These are phyloP conservation scores for Lamellibrachia satsuma DNA, from an alignment of 2,888 invertebrate genomes.

Conservation along the genomic window DNA sequence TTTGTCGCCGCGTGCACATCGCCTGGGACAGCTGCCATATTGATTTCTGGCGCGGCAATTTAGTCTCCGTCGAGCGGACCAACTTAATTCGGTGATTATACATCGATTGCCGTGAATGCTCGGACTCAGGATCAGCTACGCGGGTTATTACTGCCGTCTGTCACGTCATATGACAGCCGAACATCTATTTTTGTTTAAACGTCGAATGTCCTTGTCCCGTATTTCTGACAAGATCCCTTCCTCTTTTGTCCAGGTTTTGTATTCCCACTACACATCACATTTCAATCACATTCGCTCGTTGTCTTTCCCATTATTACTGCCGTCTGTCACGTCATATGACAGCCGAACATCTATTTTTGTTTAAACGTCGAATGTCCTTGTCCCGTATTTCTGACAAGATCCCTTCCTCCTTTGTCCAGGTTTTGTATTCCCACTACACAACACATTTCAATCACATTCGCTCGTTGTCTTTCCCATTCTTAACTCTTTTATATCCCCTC, in stretches of 20 bases:
- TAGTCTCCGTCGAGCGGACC: slow-evolving; percentile 4
- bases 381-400: background rate
- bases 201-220: background rate
- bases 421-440: background rate
- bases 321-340: background rate
- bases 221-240: background rate
- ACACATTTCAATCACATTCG: no score
- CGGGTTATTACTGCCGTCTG: background rate
- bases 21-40: background rate
- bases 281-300: no score
- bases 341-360: background rate
- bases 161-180: background rate
- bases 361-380: background rate
- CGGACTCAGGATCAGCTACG: background rate
- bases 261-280: background rate
- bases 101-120: background rate
- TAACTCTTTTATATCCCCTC: no score
- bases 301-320: background rate
- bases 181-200: background rate
- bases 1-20: background rate
- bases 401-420: background rate
- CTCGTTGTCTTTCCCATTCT: no score
- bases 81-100: slow-evolving; percentile 17
- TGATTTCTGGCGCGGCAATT: slow-evolving; percentile 13
- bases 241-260: background rate